A percentile compares a stretch with the other conserved stretches of the same genome.
phyloP scores from a whole-genome alignment of 2,888 invertebrate genomes.

The Miltochrista miniata region DNA sequence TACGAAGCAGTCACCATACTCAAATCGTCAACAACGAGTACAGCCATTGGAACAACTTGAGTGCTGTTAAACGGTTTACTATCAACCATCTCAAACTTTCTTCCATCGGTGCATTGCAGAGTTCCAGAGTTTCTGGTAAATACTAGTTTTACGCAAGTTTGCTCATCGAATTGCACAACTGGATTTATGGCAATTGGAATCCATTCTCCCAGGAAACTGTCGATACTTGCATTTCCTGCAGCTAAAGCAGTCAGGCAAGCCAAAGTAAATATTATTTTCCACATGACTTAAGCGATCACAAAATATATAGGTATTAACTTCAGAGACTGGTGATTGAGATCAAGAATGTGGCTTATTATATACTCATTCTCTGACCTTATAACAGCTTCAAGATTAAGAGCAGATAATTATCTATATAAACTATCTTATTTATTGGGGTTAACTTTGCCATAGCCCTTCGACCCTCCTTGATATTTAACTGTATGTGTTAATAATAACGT shows the following conservation, averaged over 20 bases:
- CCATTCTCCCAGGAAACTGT: neutral
- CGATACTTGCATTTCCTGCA: neutral
- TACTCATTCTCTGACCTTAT: too few relatives aligned
- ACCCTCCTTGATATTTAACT: too few relatives aligned
- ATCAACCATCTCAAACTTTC: neutral
- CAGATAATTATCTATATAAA: too few relatives aligned
- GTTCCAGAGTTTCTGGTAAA: neutral
- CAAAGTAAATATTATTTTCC: neutral
- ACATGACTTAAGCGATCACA: neutral
- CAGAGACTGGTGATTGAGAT: too few relatives aligned
- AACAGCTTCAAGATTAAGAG: too few relatives aligned
- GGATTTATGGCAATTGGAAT: neutral
- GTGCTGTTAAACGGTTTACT: neutral
- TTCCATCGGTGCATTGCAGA: neutral
- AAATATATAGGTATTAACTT: too few relatives aligned
- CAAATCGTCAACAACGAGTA: neutral
- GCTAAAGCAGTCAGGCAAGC: neutral
- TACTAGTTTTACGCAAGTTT: neutral
- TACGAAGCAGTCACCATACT: neutral
- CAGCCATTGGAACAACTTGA: neutral
- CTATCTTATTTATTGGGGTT: too few relatives aligned
- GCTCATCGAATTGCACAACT: neutral
- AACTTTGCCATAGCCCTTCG: too few relatives aligned
- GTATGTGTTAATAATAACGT: too few relatives aligned
- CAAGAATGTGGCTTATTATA: too few relatives aligned